These are phyloP conservation scores for Strigamia maritima DNA, from an alignment of 2,888 invertebrate genomes.

Conservation along the genomic window DNA sequence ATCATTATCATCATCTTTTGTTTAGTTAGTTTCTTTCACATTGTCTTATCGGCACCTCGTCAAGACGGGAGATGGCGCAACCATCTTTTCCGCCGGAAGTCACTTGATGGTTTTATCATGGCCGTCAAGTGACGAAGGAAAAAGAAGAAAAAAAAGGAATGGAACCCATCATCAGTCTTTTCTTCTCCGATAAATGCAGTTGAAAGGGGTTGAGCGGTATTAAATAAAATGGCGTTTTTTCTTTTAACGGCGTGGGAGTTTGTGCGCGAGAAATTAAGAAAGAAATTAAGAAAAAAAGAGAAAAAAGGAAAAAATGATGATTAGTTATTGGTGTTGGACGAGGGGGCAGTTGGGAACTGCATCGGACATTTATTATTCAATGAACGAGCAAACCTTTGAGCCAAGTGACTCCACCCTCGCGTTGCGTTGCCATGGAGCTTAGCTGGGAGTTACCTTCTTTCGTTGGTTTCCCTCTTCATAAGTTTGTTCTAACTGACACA, in stretches of 20 bases:
- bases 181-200: not conserved
- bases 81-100: slow-evolving; percentile 4
- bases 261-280: no score
- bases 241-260: no score
- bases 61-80: slow-evolving; percentile 4
- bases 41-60: not conserved
- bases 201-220: no score
- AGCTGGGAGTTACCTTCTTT: not conserved
- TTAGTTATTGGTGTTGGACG: not conserved
- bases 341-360: not conserved
- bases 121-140: not conserved
- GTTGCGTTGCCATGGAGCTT: not conserved
- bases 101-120: not conserved
- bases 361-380: not conserved
- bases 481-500: not conserved
- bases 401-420: not conserved
- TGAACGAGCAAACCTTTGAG: not conserved
- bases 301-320: not conserved
- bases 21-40: not conserved
- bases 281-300: no score
- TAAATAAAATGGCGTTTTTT: no score
- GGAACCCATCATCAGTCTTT: not conserved
- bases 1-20: no score
- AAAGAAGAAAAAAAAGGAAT: not conserved
- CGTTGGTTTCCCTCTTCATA: not conserved